Base-by-base conservation (phyloP, 2,797 vertebrate species). In the Distichodus sexfasciatus region DNA sequence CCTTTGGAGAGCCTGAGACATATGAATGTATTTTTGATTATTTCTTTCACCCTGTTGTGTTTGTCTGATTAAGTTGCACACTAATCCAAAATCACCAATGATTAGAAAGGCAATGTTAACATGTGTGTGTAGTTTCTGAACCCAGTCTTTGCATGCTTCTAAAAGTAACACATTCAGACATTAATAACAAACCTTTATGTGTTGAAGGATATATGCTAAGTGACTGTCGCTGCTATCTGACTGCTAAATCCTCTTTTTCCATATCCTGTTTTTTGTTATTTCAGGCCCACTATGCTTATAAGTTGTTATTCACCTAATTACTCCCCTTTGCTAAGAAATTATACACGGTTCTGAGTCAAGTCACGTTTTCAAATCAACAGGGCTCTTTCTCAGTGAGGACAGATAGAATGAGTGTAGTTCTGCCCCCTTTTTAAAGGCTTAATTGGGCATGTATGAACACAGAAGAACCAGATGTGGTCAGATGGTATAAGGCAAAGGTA, bases 381-480 rank as follows among this genome's bases (percentile, higher is more conserved):
- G 17, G 17, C 8, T 5, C 9, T 36, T 9, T 40, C 24, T 41
- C 23, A 12, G 41, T 35, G 43, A 59, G 38, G 35, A 33, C 14
- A 64, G 43, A 29, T 12, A 48, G n/a, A 41, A 33, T 21, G 19
- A 58, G 38, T 21, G 58, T n/a, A 43, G 26, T 55, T 36, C 10
- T 57, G 54, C 23, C 35, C 36, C 36, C n/a, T 54, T 26, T 66
- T 54, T 31, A 55, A 66, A 29, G 58, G 35, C 40, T 43, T 63
- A 74, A 69, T 63, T 48, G 43, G 44, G 57, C 62, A 58, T 24
- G 46, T 21, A 61, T 65, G 72, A 58, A 38, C 26, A 38, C 19
- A 35, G 26, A 33, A 40, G 29, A 48, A 59, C 19, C 64, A 48
- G 29, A 72, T 77, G 41, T 57, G 28, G 75, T 44, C 41, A 76